A percentile compares a stretch with the other conserved stretches of the same genome.
These are phyloP conservation scores for Rallus limicola DNA, from an alignment of 2,113 vertebrate species.

Conservation along the genomic window DNA sequence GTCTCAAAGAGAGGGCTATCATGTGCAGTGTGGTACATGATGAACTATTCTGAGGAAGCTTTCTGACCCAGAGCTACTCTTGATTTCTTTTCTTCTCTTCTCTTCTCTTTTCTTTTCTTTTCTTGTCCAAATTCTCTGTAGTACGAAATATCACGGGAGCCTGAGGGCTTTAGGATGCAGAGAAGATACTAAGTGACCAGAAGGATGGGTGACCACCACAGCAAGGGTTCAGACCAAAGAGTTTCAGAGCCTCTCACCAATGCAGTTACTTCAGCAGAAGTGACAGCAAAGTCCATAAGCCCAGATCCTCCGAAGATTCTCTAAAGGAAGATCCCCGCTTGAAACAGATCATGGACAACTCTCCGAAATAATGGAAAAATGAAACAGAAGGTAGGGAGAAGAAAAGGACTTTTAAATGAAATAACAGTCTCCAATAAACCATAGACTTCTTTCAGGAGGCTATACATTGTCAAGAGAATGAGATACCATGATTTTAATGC, in stretches of 20 bases:
- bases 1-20: background rate
- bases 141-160: background rate
- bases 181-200: background rate
- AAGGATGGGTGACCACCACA: background rate
- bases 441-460: background rate
- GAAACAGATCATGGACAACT: background rate
- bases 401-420: background rate
- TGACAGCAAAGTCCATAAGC: background rate
- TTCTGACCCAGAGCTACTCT: background rate
- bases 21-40: background rate
- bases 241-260: background rate
- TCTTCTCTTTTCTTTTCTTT: background rate
- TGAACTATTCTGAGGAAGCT: background rate
- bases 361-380: background rate
- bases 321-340: background rate
- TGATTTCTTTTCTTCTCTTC: background rate
- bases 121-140: conserved; percentile 9
- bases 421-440: background rate
- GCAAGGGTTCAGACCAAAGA: background rate
- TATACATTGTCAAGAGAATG: background rate
- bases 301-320: background rate
- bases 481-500: background rate
- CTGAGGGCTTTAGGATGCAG: background rate
- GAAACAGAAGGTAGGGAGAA: background rate
- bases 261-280: background rate